Evolutionary conservation across 2,888 invertebrate species (phyloP), one percentile per base, ranked within the genome.

Genomic region (Eupithecia inturbata): DNA sequence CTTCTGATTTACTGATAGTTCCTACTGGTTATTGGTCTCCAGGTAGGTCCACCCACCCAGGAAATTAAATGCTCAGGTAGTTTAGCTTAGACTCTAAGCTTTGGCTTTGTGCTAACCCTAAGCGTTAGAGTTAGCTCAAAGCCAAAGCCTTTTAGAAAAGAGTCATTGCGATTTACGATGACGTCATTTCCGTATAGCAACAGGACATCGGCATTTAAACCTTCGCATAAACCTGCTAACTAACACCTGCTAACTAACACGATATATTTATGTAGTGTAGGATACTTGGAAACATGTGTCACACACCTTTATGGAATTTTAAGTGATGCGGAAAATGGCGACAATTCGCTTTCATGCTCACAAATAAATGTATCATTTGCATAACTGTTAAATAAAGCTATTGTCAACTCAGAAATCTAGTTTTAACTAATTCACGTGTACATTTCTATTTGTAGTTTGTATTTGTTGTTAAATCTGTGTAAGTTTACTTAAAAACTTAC

Each of bases 81-180:
- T 19, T 41, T 19, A 41, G 16, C 19, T 33, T 4, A 6, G 33
- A 7, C 6, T 33, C 6, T 33, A 33, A 33, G 33, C 33, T 33
- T 33, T 33, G 33, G 33, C 33, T 33, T 33, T 33, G 33, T 33
- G n/a, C n/a, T n/a, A n/a, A n/a, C n/a, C n/a, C 31, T 31, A 31
- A 31, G 31, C 31, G 2, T 16, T 16, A 41, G 4, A 16, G 14
- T 14, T 60, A 57, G 60, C 10, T 71, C 39, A 28, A 28, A 39
- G 33, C 28, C 22, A 67, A 6, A 60, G 60, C 68, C 68, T 68
- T 72, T 45, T 62, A 39, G n/a, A 68, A 26, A 68, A 72, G 45
- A 63, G 41, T 57, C 12, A 14, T 57, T 22, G n/a, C 22, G 1
- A 49, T 49, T 68, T 64, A 28, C 14, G 64, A 66, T 66, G 67